These are phyloP conservation scores for Chirona hameri DNA, from an alignment of 2,888 invertebrate genomes.

Conservation along the genomic window DNA sequence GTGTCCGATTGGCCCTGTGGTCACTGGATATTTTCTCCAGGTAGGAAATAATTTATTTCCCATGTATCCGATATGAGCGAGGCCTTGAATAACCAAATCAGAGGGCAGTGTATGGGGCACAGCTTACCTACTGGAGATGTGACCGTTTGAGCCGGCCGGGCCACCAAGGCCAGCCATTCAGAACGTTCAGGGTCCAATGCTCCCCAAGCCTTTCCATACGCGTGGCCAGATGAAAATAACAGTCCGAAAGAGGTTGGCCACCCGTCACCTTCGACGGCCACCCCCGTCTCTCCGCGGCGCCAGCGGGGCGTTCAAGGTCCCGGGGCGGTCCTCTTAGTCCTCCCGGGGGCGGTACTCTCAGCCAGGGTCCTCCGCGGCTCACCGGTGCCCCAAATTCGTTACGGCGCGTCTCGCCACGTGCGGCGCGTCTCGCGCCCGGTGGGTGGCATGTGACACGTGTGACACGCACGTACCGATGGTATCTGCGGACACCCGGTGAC, in stretches of 20 bases:
- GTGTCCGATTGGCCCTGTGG: not conserved
- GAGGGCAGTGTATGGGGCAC: not conserved
- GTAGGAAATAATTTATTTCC: conserved; percentile 1
- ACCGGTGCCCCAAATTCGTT: no score
- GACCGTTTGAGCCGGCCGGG: not conserved
- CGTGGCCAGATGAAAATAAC: not conserved
- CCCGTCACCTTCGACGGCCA: not conserved
- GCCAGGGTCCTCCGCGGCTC: no score
- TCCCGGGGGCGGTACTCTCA: no score
- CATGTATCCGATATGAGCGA: not conserved
- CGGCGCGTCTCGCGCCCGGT: no score
- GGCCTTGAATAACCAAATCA: not conserved
- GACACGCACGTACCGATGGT: no score
- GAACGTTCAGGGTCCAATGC: not conserved
- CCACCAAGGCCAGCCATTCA: not conserved
- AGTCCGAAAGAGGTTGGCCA: not conserved
- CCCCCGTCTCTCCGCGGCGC: not conserved
- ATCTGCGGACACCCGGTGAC: no score
- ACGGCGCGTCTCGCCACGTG: no score
- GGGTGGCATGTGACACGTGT: no score
- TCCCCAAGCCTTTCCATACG: conserved; percentile 9
- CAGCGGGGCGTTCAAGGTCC: not conserved
- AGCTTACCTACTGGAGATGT: not conserved
- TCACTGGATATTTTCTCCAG: not conserved
- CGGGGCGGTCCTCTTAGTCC: no score